Evolutionary conservation across 35 echinoderm and acorn worm species (phyloP).

Genomic region (Holothuria glaberrima): DNA sequence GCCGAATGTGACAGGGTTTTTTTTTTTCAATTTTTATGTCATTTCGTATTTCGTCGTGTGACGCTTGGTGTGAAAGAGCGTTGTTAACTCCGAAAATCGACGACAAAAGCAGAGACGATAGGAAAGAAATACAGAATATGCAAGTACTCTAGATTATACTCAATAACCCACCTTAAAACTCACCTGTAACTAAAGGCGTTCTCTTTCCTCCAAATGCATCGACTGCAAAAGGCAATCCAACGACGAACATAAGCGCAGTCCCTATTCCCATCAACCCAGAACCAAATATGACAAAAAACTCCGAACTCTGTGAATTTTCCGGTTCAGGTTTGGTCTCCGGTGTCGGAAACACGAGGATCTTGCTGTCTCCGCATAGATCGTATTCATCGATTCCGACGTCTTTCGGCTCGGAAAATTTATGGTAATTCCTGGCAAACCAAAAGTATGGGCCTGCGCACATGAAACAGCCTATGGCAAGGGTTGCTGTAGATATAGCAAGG

Average conservation of each 20-base stretch:
- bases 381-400: conserved; percentile 10
- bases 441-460: conserved; percentile 49
- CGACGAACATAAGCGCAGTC: conserved; percentile 31
- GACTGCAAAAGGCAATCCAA: conserved; percentile 26
- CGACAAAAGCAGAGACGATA: too few species aligned
- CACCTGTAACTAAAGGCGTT: conserved; percentile 41
- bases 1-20: too few species aligned
- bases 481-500: not conserved
- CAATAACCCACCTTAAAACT: conserved; percentile 1
- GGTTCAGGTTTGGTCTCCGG: not conserved
- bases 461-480: conserved; percentile 24
- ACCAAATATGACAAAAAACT: conserved; percentile 47
- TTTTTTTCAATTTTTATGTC: too few species aligned
- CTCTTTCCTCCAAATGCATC: conserved; percentile 37
- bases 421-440: conserved; percentile 37
- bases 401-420: not conserved
- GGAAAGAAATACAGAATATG: too few species aligned
- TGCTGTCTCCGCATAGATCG: not conserved
- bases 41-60: too few species aligned
- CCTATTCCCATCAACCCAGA: conserved; percentile 36
- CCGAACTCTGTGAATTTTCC: not conserved
- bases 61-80: too few species aligned
- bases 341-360: not conserved
- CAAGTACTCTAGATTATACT: too few species aligned
- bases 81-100: too few species aligned